Conservation (phyloP, 2,888 invertebrate species). For the Cryptus armator region DNA sequence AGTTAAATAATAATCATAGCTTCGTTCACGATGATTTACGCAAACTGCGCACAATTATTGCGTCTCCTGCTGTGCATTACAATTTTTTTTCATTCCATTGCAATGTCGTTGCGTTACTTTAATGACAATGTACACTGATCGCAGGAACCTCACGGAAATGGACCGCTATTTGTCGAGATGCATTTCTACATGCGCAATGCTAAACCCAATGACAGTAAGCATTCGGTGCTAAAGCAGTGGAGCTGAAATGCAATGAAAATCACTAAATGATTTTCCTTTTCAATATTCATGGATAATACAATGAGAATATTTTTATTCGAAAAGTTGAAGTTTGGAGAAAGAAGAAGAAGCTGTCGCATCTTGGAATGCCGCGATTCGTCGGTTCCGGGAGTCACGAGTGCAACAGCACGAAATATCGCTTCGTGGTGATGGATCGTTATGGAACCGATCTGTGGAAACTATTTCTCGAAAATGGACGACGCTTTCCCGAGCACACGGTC, state of each 20-base stretch:
- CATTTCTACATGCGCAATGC: slow-evolving; percentile 94
- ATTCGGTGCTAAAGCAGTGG: background rate
- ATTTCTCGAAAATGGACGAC: slow-evolving; percentile 89
- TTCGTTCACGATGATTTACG: no score
- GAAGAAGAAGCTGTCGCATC: slow-evolving; percentile 88
- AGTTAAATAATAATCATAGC: no score
- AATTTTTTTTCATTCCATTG: background rate
- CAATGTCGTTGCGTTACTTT: background rate
- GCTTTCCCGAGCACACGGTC: slow-evolving; percentile 91
- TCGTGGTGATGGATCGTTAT: slow-evolving; percentile 94
- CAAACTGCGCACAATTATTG: no score
- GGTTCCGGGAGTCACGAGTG: slow-evolving; percentile 94
- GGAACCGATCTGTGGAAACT: slow-evolving; percentile 94
- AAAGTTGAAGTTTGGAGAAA: slow-evolving; percentile 91
- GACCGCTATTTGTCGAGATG: slow-evolving; percentile 97
- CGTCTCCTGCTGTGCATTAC: no score
- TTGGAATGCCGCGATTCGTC: slow-evolving; percentile 95
- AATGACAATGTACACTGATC: slow-evolving; percentile 67
- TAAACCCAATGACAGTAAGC: slow-evolving; percentile 89
- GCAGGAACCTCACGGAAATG: slow-evolving; percentile 96
- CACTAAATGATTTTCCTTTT: no score
- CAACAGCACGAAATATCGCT: slow-evolving; percentile 92
- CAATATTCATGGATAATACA: background rate
- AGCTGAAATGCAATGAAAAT: background rate
- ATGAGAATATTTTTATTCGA: slow-evolving; percentile 34